Conservation (phyloP, 1,140 invertebrate genomes). For the Procambarus clarkii region DNA sequence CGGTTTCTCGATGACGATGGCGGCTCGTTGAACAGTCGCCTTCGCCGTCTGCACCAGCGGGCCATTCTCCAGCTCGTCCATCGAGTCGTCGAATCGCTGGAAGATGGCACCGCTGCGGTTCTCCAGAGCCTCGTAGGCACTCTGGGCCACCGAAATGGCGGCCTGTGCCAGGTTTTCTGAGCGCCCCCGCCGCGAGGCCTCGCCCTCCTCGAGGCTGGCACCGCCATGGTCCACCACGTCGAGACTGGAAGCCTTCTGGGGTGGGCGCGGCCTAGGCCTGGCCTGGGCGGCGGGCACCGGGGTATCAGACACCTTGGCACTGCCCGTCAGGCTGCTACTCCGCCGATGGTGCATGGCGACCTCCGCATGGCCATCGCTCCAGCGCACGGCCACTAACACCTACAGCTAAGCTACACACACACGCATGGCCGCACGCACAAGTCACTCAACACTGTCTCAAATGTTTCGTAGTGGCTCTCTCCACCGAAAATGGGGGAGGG, state of each 20-base stretch:
- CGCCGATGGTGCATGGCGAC: constrained; percentile 71
- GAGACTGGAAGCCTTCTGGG: constrained; percentile 58
- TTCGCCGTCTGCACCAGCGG: constrained; percentile 64
- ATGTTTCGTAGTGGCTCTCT: constrained; percentile 11
- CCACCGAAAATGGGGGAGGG: constrained; percentile 37
- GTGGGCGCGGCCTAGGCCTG: constrained; percentile 44
- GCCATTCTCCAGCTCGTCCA: constrained; percentile 69
- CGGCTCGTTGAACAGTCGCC: constrained; percentile 63
- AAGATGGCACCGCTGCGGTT: constrained; percentile 41
- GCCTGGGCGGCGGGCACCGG: constrained; percentile 50
- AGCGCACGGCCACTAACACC: constrained; percentile 60
- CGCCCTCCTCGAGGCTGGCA: constrained; percentile 26
- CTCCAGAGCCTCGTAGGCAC: constrained; percentile 51
- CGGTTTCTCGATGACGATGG: constrained; percentile 62
- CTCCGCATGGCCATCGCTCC: constrained; percentile 68
- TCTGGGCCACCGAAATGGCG: constrained; percentile 46
- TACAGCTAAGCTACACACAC: constrained; percentile 42
- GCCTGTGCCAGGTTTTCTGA: constrained; percentile 52
- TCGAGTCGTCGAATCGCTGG: constrained; percentile 48
- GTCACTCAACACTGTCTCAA: neutral
- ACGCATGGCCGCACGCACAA: constrained; percentile 38
- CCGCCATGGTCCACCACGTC: constrained; percentile 53
- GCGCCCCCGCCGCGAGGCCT: constrained; percentile 43
- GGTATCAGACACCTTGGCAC: constrained; percentile 59
- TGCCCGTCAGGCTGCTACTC: constrained; percentile 71